Evolutionary conservation across 2,113 vertebrate species (phyloP).

Genomic region (Otus sunia): DNA sequence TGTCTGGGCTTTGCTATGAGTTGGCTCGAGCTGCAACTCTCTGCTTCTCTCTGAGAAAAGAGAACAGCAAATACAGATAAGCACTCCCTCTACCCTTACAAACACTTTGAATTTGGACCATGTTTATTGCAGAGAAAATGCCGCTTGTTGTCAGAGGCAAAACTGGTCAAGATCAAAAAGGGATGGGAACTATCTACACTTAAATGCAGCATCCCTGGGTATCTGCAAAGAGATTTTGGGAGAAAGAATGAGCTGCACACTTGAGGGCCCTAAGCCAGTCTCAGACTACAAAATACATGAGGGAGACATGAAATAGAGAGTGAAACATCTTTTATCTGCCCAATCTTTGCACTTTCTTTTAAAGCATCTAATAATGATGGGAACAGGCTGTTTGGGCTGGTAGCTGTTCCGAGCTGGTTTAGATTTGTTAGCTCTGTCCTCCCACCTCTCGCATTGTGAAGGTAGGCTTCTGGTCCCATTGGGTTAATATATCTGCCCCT

Average conservation of each 20-base stretch:
- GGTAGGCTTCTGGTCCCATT: background rate
- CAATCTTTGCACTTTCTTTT: background rate
- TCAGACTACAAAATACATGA: background rate
- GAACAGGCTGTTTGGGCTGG: background rate
- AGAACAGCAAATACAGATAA: background rate
- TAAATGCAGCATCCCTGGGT: background rate
- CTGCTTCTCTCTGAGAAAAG: background rate
- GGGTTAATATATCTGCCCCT: background rate
- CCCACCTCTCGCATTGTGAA: background rate
- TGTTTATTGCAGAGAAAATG: background rate
- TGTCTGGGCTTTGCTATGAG: background rate
- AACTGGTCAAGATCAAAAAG: background rate
- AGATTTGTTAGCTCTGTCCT: background rate
- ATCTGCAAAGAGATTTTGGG: background rate
- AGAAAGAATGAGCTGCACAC: background rate
- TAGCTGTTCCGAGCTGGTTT: background rate
- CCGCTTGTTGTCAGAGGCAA: background rate
- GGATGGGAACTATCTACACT: background rate
- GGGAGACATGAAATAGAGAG: background rate
- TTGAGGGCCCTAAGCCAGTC: background rate
- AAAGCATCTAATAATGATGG: fast-evolving
- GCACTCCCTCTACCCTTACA: background rate
- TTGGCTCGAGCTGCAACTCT: background rate
- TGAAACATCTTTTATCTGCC: background rate
- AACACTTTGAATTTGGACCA: background rate